These are phyloP conservation scores for Albula goreensis DNA, from an alignment of 2,113 vertebrate genomes.

Conservation along the genomic window DNA sequence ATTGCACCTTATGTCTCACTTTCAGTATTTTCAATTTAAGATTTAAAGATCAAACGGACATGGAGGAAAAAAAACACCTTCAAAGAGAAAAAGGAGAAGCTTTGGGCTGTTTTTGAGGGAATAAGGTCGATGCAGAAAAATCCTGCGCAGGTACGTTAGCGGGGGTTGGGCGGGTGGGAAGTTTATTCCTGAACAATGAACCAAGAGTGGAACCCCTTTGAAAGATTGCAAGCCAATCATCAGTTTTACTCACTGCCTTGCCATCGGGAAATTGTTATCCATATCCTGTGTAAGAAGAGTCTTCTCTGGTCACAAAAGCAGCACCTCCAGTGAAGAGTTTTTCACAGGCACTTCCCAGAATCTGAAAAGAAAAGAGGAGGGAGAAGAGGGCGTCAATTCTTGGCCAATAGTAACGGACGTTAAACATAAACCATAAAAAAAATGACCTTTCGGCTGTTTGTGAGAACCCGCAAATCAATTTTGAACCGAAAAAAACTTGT, in stretches of 20 bases:
- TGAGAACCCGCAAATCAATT: not conserved
- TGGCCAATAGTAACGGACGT: not conserved
- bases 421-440: not conserved
- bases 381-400: not conserved
- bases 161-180: not conserved
- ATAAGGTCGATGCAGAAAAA: not conserved
- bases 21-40: slow-evolving; percentile 7
- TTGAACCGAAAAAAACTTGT: not conserved
- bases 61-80: not conserved
- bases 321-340: slow-evolving; percentile 1
- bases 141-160: not conserved
- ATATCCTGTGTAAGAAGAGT: slow-evolving; percentile 54
- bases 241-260: slow-evolving; percentile 59
- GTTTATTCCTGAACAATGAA: slow-evolving; percentile 16
- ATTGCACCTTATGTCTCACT: not conserved
- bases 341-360: slow-evolving; percentile 1
- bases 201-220: not conserved
- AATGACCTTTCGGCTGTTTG: not conserved
- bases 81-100: slow-evolving; percentile 11
- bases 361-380: not conserved
- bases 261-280: slow-evolving; percentile 64
- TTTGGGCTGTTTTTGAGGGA: slow-evolving; percentile 10
- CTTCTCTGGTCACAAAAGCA: slow-evolving; percentile 29
- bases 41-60: slow-evolving; percentile 30
- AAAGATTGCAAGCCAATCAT: not conserved